Evolutionary conservation across 2,113 vertebrate genomes (phyloP).

Genomic region (Gasterosteus aculeatus): DNA sequence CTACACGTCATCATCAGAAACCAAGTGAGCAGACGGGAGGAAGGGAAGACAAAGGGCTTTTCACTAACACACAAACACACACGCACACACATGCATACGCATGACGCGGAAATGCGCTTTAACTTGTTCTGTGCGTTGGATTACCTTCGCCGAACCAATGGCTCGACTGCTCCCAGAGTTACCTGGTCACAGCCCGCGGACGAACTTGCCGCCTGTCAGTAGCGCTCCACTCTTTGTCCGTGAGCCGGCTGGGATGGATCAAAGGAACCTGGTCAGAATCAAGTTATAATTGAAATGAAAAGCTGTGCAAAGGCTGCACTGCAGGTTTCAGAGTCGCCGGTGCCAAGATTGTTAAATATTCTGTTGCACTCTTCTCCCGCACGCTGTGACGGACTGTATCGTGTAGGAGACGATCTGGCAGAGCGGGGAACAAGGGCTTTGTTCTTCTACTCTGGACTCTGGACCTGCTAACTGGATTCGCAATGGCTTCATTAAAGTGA

Average conservation of each 20-base stretch:
- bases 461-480: background rate
- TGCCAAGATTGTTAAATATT: conserved; percentile 16
- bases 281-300: conserved; percentile 24
- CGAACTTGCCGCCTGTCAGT: conserved; percentile 7
- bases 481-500: background rate
- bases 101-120: background rate
- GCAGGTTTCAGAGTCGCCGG: conserved; percentile 18
- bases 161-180: background rate
- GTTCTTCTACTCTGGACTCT: background rate
- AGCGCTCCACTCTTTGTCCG: background rate
- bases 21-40: conserved; percentile 51
- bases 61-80: conserved; percentile 1
- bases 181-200: background rate
- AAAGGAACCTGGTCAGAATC: conserved; percentile 24
- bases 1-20: conserved; percentile 66
- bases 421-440: background rate
- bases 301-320: conserved; percentile 20
- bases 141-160: background rate
- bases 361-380: conserved; percentile 12
- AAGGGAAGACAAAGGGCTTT: conserved; percentile 55
- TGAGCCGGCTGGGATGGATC: conserved; percentile 13
- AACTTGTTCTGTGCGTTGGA: background rate
- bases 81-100: conserved; percentile 8
- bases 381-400: background rate
- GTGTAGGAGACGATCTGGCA: background rate